phyloP scores from a whole-genome alignment of 2,888 invertebrate species.

The Mechanitis mazaeus region DNA sequence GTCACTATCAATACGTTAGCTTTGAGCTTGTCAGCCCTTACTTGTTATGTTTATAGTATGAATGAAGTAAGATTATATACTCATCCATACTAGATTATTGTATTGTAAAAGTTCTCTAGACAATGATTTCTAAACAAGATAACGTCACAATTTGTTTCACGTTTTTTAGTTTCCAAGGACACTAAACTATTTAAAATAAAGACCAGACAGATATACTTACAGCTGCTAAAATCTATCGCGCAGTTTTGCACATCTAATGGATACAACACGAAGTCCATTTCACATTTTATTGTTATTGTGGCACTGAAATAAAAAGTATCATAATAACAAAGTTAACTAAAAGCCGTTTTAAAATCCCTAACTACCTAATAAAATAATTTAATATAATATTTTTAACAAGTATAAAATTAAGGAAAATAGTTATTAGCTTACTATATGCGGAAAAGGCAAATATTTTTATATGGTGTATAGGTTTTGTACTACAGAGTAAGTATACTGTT shows the following conservation, averaged over 20 bases:
- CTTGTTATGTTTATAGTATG: neutral
- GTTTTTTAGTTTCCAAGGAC: neutral
- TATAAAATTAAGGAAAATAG: too few relatives aligned
- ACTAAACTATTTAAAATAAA: neutral
- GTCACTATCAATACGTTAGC: too few relatives aligned
- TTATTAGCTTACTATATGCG: too few relatives aligned
- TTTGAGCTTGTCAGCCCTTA: too few relatives aligned
- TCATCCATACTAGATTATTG: neutral
- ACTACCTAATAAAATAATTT: too few relatives aligned
- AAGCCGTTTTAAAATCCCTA: neutral
- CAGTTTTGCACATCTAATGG: constrained; percentile 80
- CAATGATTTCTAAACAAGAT: neutral
- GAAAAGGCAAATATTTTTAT: too few relatives aligned
- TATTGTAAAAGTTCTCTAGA: neutral
- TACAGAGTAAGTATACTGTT: too few relatives aligned
- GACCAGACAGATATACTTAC: constrained; percentile 59
- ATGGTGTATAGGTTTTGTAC: too few relatives aligned
- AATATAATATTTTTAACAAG: too few relatives aligned
- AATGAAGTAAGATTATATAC: too few relatives aligned
- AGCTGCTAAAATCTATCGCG: constrained; percentile 80
- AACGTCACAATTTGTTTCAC: neutral
- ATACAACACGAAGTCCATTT: constrained; percentile 80
- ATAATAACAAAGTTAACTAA: constrained; percentile 15
- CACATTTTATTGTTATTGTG: constrained; percentile 80
- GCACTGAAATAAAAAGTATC: constrained; percentile 57